Conservation (phyloP, 2,797 vertebrate species). For the Acrossocheilus fasciatus region DNA sequence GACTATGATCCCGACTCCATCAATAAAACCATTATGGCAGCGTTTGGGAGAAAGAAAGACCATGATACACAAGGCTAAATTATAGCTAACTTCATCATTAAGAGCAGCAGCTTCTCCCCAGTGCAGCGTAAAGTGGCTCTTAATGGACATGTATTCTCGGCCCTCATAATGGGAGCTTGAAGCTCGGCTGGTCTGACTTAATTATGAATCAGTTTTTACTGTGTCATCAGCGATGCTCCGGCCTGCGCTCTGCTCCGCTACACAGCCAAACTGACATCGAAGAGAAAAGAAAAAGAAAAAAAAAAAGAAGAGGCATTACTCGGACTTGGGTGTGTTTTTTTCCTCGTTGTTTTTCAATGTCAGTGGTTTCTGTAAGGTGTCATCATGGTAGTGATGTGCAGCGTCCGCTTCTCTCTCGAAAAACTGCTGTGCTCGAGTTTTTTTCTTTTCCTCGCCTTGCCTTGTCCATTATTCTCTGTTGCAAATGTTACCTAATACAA, state of each 20-base stretch:
- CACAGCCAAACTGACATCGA: conserved; percentile 2
- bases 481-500: conserved; percentile 72
- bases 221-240: conserved; percentile 47
- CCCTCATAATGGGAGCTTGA: conserved; percentile 70
- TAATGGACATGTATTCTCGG: conserved; percentile 70
- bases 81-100: conserved; percentile 78
- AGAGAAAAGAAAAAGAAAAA: not conserved
- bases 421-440: conserved; percentile 61
- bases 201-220: conserved; percentile 71
- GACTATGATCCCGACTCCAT: conserved; percentile 61
- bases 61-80: conserved; percentile 63
- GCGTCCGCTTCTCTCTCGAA: conserved; percentile 20
- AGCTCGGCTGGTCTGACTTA: conserved; percentile 67
- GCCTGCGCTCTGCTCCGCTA: not conserved
- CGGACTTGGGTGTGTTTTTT: conserved; percentile 7
- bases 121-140: conserved; percentile 69
- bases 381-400: conserved; percentile 27
- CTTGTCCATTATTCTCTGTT: conserved; percentile 62
- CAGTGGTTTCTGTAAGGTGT: conserved; percentile 18
- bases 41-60: conserved; percentile 20
- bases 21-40: conserved; percentile 62
- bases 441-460: conserved; percentile 40
- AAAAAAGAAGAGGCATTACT: not conserved
- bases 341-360: conserved; percentile 20
- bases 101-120: conserved; percentile 58